These are phyloP conservation scores for Chrysaora quinquecirrha DNA, from an alignment of 30 jellyfish, hydroid and myxozoan genomes.

Conservation along the genomic window DNA sequence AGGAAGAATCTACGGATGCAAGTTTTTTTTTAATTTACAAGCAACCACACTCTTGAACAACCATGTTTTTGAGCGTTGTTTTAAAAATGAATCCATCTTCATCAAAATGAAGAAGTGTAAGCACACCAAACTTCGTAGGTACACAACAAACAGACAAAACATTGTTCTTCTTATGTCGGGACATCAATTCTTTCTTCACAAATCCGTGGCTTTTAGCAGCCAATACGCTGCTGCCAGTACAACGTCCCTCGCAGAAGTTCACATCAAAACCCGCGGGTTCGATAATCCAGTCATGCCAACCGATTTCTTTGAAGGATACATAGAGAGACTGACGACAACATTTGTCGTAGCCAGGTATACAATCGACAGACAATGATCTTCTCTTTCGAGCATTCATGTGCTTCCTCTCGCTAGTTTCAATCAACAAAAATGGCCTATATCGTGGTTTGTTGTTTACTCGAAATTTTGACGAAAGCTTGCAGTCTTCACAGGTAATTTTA, in stretches of 20 bases:
- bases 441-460: constrained; percentile 59
- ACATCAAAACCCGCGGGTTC: constrained; percentile 82
- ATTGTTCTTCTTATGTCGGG: constrained; percentile 24
- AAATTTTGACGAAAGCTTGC: constrained; percentile 2
- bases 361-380: constrained; percentile 62
- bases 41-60: constrained; percentile 85
- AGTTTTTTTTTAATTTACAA: too few relatives aligned
- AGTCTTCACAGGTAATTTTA: constrained; percentile 50
- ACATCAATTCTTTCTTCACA: constrained; percentile 53
- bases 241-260: constrained; percentile 70
- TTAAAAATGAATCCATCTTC: constrained; percentile 73
- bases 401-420: constrained; percentile 25
- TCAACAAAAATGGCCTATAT: constrained; percentile 68
- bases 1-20: too few relatives aligned
- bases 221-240: constrained; percentile 36
- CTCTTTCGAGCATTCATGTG: constrained; percentile 42
- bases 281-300: constrained; percentile 87
- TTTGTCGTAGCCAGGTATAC: constrained; percentile 66
- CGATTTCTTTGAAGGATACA: constrained; percentile 68
- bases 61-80: constrained; percentile 55
- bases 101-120: constrained; percentile 72
- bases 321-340: constrained; percentile 76
- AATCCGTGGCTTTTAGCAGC: constrained; percentile 66
- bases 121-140: constrained; percentile 50
- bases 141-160: constrained; percentile 66